Evolutionary conservation across 1,140 invertebrate genomes (phyloP), one percentile per base, ranked within the genome.

Genomic region (Leptinotarsa undecemlineata): DNA sequence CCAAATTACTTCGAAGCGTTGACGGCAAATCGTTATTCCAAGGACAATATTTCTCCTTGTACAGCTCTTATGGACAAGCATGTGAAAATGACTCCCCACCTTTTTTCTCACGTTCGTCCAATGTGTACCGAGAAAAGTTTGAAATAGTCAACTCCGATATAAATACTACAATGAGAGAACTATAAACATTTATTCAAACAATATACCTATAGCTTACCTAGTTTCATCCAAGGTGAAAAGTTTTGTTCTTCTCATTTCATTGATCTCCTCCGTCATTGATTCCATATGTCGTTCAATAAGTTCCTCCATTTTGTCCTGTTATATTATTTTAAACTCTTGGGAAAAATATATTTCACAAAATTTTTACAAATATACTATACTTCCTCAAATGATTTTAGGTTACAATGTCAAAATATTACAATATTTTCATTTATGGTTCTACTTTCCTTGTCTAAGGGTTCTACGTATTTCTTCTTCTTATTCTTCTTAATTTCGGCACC

Each of bases 211-310:
- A 61, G 2, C 67, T 62, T 73, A 80, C 79, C 73, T 78, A 33
- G 62, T 78, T 75, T 77, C 77, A 20, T 75, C 60, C 15, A 71
- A 26, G 17, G 69, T 68, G 71, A 77, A 81, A 47, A 81, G 74
- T 73, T 78, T 79, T 11, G 66, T 76, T 74, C 76, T 72, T 21
- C 69, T 63, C 73, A 81, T 76, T 62, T 80, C 76, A 48, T 75
- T 71, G n/a, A 80, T 63, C 66, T 81, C 80, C 63, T 74, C 72
- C 3, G 74, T 63, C 77, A 78, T 80, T 4, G 60, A 69, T 71
- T 81, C 80, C 68, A 80, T 68, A 64, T 74, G 74, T 48, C 69
- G 77, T 48, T 80, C 77, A 5, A 79, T 77, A 4, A 77, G 48
- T 68, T 80, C 78, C 69, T 61, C 72, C 76, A 79, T 78, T 63